phyloP scores from a whole-genome alignment of 1,140 invertebrate species.

The Heliconius eleuchia region DNA sequence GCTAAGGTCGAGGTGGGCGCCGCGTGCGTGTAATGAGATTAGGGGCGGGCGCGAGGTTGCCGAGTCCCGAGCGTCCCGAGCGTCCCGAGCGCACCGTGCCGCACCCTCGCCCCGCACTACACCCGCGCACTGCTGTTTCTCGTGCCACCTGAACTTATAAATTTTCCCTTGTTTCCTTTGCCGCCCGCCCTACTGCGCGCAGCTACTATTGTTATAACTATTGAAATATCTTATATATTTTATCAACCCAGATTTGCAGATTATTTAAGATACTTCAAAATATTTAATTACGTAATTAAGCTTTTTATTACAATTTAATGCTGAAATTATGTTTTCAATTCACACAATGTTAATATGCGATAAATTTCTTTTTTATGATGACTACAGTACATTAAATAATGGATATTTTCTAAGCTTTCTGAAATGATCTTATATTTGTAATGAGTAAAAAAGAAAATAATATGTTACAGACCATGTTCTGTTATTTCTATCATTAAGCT shows the following conservation, averaged over 20 bases:
- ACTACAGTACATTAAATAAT: background rate
- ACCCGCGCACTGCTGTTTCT: slow-evolving; percentile 29
- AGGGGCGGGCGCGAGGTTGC: slow-evolving; percentile 56
- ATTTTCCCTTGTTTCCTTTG: slow-evolving; percentile 48
- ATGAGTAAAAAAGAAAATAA: background rate
- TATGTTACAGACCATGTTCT: background rate
- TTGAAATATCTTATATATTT: background rate
- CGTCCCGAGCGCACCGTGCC: slow-evolving; percentile 40
- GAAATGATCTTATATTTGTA: background rate
- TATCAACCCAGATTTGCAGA: background rate
- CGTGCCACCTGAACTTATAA: slow-evolving; percentile 27
- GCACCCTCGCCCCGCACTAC: slow-evolving; percentile 39
- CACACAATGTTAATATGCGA: background rate
- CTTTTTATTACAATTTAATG: too few relatives aligned
- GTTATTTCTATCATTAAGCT: background rate
- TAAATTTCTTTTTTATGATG: background rate
- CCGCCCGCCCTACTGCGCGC: slow-evolving; percentile 51
- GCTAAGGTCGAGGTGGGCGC: slow-evolving; percentile 59
- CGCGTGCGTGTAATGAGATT: slow-evolving; percentile 67
- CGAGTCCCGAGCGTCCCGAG: slow-evolving; percentile 29
- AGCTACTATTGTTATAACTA: background rate
- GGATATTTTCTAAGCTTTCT: background rate
- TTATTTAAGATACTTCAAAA: background rate
- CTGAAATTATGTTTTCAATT: too few relatives aligned
- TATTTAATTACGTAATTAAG: too few relatives aligned